A percentile compares a stretch with the other conserved stretches of the same genome.
Evolutionary conservation across 2,888 invertebrate genomes (phyloP).

Genomic region (Erebia aethiops): DNA sequence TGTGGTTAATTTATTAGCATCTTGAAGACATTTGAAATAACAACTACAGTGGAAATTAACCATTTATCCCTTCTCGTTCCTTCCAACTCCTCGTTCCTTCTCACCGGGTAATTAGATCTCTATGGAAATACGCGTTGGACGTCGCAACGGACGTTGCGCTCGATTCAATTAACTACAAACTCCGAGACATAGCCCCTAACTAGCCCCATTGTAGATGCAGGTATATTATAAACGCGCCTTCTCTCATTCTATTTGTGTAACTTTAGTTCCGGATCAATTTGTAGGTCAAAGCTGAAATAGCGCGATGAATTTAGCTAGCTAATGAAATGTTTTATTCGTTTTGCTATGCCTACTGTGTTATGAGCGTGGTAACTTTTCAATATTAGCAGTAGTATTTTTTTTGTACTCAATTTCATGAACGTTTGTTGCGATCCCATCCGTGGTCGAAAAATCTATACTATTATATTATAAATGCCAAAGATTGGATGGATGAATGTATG

Average conservation of each 20-base stretch:
- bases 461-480: too few species aligned
- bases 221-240: slow-evolving; percentile 7
- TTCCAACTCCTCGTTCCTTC: too few species aligned
- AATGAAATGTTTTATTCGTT: background rate
- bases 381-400: too few species aligned
- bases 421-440: too few species aligned
- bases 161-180: slow-evolving; percentile 30
- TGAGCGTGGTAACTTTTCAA: too few species aligned
- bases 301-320: background rate
- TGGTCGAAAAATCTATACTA: too few species aligned
- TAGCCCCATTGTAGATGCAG: slow-evolving; percentile 9
- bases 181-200: slow-evolving; percentile 14
- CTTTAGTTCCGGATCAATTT: background rate
- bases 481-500: too few species aligned
- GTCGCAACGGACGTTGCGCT: slow-evolving; percentile 16
- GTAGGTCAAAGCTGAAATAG: background rate
- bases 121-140: slow-evolving; percentile 31
- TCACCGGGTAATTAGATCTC: slow-evolving; percentile 31
- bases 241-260: slow-evolving; percentile 4
- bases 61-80: slow-evolving; percentile 3
- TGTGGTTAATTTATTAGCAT: too few species aligned
- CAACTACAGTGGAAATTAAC: background rate
- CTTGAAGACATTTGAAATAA: background rate
- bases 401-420: too few species aligned
- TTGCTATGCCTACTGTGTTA: too few species aligned